phyloP scores from a whole-genome alignment of 2,113 vertebrate species.

The Tinamus guttatus region DNA sequence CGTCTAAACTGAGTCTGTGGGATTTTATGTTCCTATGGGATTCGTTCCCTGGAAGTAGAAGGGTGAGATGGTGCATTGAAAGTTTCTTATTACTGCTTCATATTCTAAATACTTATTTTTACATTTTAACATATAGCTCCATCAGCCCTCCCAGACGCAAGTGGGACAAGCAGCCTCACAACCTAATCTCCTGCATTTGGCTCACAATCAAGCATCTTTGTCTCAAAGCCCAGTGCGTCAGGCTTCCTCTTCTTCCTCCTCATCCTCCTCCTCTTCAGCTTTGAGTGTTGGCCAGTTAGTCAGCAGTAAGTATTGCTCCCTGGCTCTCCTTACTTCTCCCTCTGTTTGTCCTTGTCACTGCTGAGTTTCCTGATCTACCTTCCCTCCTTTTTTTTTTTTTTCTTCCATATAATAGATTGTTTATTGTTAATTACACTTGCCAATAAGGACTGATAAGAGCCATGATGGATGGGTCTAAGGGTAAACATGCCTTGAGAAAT shows the following conservation, averaged over 20 bases:
- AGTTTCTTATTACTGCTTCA: slow-evolving; percentile 20
- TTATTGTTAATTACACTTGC: background rate
- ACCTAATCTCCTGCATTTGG: slow-evolving; percentile 92
- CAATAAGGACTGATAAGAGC: background rate
- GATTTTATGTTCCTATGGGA: background rate
- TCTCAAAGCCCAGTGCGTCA: slow-evolving; percentile 86
- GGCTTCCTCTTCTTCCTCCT: slow-evolving; percentile 91
- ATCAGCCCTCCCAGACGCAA: slow-evolving; percentile 89
- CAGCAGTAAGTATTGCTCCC: slow-evolving; percentile 93
- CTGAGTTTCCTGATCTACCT: slow-evolving; percentile 30
- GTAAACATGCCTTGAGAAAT: slow-evolving; percentile 7
- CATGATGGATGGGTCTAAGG: background rate
- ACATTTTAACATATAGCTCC: slow-evolving; percentile 82
- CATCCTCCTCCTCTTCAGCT: slow-evolving; percentile 95
- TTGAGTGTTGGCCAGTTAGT: slow-evolving; percentile 99
- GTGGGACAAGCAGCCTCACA: slow-evolving; percentile 88
- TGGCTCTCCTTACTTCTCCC: slow-evolving; percentile 52
- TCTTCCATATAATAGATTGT: background rate
- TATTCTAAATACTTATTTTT: slow-evolving; percentile 72
- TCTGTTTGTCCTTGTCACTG: slow-evolving; percentile 4
- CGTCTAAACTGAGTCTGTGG: background rate
- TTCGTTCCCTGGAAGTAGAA: background rate
- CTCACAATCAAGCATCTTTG: slow-evolving; percentile 93
- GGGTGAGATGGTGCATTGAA: background rate
- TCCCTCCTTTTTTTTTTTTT: background rate